phyloP scores from a whole-genome alignment of 1,140 invertebrate genomes.

The Trichonephila inaurata region DNA sequence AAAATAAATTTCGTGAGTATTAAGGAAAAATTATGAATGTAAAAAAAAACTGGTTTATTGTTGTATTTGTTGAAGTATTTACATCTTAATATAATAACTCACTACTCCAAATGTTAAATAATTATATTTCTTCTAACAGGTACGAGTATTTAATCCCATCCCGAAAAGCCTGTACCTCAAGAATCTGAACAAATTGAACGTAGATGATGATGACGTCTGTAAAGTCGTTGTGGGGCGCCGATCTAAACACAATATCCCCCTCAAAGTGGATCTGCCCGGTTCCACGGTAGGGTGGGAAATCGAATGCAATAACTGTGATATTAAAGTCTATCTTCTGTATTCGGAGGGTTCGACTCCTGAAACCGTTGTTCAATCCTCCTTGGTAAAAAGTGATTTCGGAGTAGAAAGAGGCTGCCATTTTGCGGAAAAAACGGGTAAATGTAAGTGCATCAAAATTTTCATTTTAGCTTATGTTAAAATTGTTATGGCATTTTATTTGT shows the following conservation, averaged over 20 bases:
- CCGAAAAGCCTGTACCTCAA: slow-evolving; percentile 86
- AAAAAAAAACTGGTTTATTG: too few relatives aligned
- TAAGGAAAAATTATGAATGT: too few relatives aligned
- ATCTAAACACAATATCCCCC: slow-evolving; percentile 36
- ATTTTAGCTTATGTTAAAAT: too few relatives aligned
- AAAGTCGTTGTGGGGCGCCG: slow-evolving; percentile 51
- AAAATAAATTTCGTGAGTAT: too few relatives aligned
- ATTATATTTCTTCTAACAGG: slow-evolving; percentile 81
- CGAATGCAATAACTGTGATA: slow-evolving; percentile 42
- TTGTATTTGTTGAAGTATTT: too few relatives aligned
- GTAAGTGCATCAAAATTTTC: background rate
- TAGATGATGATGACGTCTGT: slow-evolving; percentile 21
- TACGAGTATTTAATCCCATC: slow-evolving; percentile 88
- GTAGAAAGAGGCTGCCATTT: slow-evolving; percentile 20
- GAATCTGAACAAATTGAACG: slow-evolving; percentile 8
- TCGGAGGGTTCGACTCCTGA: background rate
- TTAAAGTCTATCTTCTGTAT: slow-evolving; percentile 2
- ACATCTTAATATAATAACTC: too few relatives aligned
- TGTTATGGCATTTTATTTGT: too few relatives aligned
- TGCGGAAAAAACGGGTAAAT: slow-evolving; percentile 15
- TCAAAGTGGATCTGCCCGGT: background rate
- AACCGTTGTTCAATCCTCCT: background rate
- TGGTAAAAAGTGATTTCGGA: background rate
- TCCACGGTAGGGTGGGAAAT: slow-evolving; percentile 50
- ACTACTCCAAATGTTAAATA: too few relatives aligned